Percentiles rank a stretch among this genome's conserved stretches.
These are phyloP conservation scores for Rattus norvegicus DNA, from an alignment of 2,113 vertebrate genomes.

Conservation along the genomic window DNA sequence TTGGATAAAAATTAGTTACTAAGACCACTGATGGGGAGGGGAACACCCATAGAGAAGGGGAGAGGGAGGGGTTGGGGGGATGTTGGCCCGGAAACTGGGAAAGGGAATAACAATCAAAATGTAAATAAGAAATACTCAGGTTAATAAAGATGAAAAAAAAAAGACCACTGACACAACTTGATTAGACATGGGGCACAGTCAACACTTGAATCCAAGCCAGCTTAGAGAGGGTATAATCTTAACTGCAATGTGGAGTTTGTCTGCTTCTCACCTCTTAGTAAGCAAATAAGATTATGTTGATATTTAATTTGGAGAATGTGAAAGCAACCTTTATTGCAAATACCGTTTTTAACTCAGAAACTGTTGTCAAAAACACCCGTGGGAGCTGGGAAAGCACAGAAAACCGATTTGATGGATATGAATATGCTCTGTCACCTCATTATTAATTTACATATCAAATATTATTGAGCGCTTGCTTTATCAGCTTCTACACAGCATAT, in stretches of 20 bases:
- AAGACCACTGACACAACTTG: background rate
- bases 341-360: background rate
- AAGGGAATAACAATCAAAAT: no score
- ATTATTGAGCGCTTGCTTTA: background rate
- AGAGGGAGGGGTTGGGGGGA: no score
- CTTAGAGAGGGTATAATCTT: background rate
- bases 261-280: background rate
- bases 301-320: background rate
- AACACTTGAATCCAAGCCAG: background rate
- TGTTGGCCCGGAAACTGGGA: no score
- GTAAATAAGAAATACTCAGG: no score
- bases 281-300: background rate
- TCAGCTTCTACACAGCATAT: background rate
- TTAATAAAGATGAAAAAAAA: no score
- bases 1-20: background rate
- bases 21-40: background rate
- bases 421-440: background rate
- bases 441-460: background rate
- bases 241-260: background rate
- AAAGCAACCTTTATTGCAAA: no score
- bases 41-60: no score
- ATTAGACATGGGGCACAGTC: background rate
- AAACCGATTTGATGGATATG: background rate
- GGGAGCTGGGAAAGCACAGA: background rate
- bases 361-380: background rate